Percentiles rank a stretch among this genome's conserved stretches.
Evolutionary conservation across 2,888 invertebrate species (phyloP).

Genomic region (Graphium colonna): DNA sequence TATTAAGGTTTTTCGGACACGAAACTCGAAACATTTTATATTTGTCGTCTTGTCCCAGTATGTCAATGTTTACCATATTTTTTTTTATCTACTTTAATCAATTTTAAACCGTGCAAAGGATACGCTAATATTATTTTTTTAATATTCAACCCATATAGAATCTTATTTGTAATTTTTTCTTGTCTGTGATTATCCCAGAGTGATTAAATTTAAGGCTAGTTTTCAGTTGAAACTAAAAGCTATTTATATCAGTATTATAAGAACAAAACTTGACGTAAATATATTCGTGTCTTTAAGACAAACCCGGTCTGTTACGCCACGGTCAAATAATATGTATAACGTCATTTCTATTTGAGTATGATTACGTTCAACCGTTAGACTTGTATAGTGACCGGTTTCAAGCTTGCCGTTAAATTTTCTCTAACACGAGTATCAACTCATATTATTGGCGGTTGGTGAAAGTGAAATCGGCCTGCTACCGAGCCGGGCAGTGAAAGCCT

Average conservation of each 20-base stretch:
- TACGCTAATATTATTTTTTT: too few relatives aligned
- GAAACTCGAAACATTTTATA: too few relatives aligned
- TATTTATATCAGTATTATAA: neutral
- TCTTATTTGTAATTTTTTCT: neutral
- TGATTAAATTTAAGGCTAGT: too few relatives aligned
- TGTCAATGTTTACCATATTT: constrained; percentile 7
- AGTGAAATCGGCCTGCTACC: constrained; percentile 54
- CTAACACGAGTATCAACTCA: constrained; percentile 57
- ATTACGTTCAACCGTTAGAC: neutral
- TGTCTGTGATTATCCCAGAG: too few relatives aligned
- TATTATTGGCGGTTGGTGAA: constrained; percentile 53
- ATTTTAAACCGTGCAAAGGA: too few relatives aligned
- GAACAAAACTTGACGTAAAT: too few relatives aligned
- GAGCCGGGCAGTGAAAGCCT: constrained; percentile 66
- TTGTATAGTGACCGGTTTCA: constrained; percentile 23
- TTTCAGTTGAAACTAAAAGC: too few relatives aligned
- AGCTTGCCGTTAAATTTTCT: constrained; percentile 37
- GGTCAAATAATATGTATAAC: neutral
- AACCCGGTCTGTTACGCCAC: constrained; percentile 2
- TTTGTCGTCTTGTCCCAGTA: constrained; percentile 1
- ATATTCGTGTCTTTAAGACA: constrained; percentile 1
- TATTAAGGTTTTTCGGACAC: too few relatives aligned
- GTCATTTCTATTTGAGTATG: constrained; percentile 15
- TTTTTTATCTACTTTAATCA: too few relatives aligned
- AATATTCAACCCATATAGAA: neutral